These are phyloP conservation scores for Melieria crassipennis DNA, from an alignment of 2,888 invertebrate species.

Conservation along the genomic window DNA sequence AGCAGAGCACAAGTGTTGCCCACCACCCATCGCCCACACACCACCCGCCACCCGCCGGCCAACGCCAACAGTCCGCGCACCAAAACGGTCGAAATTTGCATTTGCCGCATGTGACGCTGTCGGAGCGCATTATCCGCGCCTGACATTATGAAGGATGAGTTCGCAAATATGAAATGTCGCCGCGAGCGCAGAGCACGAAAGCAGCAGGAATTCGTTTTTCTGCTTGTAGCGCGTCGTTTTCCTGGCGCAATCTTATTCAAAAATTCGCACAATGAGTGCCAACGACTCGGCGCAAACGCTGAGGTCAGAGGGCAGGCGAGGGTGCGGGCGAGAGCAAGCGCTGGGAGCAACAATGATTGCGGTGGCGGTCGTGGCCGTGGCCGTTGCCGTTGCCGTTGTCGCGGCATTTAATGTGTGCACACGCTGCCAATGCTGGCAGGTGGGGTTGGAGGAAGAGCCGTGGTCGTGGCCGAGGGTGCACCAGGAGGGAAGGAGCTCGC, in stretches of 20 bases:
- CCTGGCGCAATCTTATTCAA: not conserved
- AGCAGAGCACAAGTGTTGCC: too few species aligned
- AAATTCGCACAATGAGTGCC: not conserved
- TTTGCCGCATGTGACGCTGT: conserved; percentile 19
- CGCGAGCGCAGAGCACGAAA: not conserved
- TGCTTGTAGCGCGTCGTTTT: not conserved
- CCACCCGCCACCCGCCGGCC: too few species aligned
- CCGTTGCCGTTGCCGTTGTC: too few species aligned
- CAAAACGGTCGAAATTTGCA: conserved; percentile 1
- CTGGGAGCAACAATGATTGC: not conserved
- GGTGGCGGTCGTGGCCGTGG: too few species aligned
- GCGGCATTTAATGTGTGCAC: too few species aligned
- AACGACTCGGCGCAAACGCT: not conserved
- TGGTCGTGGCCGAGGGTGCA: too few species aligned
- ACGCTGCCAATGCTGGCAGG: too few species aligned
- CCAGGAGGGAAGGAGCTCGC: too few species aligned
- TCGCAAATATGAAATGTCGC: not conserved
- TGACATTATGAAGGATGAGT: conserved; percentile 15
- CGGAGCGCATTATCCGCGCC: not conserved
- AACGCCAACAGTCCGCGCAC: not conserved
- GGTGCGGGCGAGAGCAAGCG: not conserved
- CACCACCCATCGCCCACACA: too few species aligned
- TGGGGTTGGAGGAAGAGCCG: too few species aligned
- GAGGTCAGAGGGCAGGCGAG: not conserved
- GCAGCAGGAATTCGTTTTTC: not conserved